Evolutionary conservation across 2,888 invertebrate genomes (phyloP).

Genomic region (Hirudinaria manillensis): DNA sequence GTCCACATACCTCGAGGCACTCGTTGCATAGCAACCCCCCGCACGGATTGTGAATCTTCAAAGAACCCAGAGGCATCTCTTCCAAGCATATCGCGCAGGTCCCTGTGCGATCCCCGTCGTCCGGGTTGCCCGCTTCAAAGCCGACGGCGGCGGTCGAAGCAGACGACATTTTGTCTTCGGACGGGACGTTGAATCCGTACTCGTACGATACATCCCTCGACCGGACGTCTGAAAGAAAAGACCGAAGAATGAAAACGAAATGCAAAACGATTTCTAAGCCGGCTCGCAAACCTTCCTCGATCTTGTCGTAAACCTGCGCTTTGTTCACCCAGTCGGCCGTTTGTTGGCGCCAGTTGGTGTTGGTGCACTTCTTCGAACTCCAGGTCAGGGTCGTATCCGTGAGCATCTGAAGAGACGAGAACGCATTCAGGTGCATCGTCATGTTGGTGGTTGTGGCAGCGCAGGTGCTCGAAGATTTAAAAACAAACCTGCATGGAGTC

Average conservation of each 20-base stretch:
- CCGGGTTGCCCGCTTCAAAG: background rate
- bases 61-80: conserved; percentile 58
- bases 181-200: background rate
- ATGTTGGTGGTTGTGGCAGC: too few relatives aligned
- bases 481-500: too few relatives aligned
- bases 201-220: too few relatives aligned
- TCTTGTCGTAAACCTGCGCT: background rate
- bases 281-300: background rate
- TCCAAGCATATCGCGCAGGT: conserved; percentile 63
- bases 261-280: background rate
- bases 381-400: background rate
- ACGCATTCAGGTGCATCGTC: background rate
- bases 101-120: conserved; percentile 45
- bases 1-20: conserved; percentile 57
- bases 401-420: background rate
- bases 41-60: conserved; percentile 60
- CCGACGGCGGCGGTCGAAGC: background rate
- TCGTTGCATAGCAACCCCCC: conserved; percentile 60
- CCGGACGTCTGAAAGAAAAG: background rate
- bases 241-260: too few relatives aligned
- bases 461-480: too few relatives aligned
- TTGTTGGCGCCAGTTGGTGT: background rate
- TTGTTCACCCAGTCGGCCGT: conserved; percentile 9
- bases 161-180: conserved; percentile 5
- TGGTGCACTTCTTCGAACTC: background rate